Percentiles rank a stretch among this genome's conserved stretches.
phyloP scores from a whole-genome alignment of 64 coral and sea anemone genomes.

The Trachythela sp. region DNA sequence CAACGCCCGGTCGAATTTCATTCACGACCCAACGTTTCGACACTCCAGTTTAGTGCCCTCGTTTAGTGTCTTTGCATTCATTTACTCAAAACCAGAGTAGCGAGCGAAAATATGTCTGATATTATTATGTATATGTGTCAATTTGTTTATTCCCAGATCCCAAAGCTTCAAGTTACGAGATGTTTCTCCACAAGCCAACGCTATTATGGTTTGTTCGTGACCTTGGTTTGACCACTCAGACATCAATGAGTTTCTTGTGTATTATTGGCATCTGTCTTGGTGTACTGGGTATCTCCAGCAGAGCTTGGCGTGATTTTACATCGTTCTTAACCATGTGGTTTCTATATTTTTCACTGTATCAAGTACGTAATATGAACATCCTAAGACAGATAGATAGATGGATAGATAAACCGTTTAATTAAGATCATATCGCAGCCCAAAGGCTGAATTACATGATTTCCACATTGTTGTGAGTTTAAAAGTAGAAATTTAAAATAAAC shows the following conservation, averaged over 20 bases:
- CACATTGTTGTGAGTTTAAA: too few species aligned
- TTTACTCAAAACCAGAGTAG: too few species aligned
- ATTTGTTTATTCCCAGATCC: not conserved
- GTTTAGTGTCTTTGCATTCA: too few species aligned
- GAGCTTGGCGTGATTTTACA: constrained; percentile 55
- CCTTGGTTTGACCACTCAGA: constrained; percentile 71
- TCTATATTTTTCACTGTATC: constrained; percentile 88
- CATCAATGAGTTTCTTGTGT: constrained; percentile 73
- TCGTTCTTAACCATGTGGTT: constrained; percentile 73
- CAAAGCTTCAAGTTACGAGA: not conserved
- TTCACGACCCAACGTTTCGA: too few species aligned
- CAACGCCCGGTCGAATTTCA: too few species aligned
- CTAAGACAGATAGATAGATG: not conserved
- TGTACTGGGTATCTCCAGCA: constrained; percentile 61
- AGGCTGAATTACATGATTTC: too few species aligned
- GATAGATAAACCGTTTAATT: too few species aligned
- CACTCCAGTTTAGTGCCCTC: too few species aligned
- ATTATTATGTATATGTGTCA: too few species aligned
- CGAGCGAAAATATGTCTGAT: too few species aligned
- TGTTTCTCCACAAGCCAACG: constrained; percentile 54
- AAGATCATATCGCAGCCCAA: too few species aligned
- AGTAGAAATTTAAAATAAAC: too few species aligned
- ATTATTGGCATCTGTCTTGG: constrained; percentile 54
- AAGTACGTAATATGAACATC: constrained; percentile 50
- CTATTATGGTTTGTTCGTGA: constrained; percentile 66